These are phyloP conservation scores for Aphaenogaster rudis DNA, from an alignment of 1,140 invertebrate genomes.

Conservation along the genomic window DNA sequence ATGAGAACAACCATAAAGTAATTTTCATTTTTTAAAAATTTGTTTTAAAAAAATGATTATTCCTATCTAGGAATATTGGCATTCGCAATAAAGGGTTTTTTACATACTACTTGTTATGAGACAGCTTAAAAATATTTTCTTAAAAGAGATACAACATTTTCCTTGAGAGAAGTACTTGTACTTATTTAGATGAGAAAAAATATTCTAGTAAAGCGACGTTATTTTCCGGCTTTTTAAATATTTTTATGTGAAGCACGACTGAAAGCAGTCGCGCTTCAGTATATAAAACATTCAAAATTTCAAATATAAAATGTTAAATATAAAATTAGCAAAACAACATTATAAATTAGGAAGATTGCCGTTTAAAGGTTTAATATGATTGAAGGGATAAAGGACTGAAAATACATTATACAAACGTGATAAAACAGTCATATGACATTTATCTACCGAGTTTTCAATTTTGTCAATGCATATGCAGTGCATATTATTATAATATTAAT, in stretches of 20 bases:
- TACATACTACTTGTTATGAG: neutral
- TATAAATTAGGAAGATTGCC: neutral
- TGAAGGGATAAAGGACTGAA: neutral
- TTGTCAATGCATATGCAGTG: neutral
- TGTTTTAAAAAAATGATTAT: neutral
- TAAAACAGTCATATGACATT: neutral
- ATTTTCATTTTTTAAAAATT: neutral
- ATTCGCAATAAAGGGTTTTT: neutral
- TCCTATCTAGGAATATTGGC: neutral
- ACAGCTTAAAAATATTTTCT: conserved; percentile 28
- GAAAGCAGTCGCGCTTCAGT: neutral
- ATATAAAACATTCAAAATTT: neutral
- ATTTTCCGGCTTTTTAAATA: conserved; percentile 8
- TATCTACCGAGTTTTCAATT: neutral
- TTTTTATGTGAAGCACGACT: neutral
- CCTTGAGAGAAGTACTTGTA: neutral
- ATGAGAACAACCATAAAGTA: neutral
- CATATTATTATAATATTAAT: neutral
- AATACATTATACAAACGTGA: neutral
- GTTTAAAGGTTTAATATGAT: neutral
- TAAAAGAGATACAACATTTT: conserved; percentile 3
- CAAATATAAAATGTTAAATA: neutral
- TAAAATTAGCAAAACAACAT: conserved; percentile 7
- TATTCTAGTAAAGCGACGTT: neutral
- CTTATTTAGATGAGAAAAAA: conserved; percentile 22